Evolutionary conservation across 2,113 vertebrate species (phyloP).

Genomic region (human): DNA sequence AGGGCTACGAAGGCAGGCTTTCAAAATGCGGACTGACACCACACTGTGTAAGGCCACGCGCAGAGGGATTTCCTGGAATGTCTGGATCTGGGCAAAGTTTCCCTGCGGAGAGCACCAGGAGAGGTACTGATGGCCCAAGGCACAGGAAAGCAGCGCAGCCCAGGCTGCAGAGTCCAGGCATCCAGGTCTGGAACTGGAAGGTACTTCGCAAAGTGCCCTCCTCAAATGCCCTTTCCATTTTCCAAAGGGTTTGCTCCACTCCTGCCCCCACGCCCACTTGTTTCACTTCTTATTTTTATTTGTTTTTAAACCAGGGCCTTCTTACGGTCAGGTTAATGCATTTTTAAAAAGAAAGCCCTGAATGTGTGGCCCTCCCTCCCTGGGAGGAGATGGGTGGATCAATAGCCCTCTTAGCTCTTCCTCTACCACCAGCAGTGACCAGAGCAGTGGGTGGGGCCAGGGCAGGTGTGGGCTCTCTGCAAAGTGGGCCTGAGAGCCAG

Average conservation of each 20-base stretch:
- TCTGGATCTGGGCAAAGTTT: not conserved
- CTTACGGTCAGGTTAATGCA: conserved; percentile 65
- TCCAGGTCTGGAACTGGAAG: not conserved
- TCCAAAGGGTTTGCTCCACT: not conserved
- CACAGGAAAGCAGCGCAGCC: fast-evolving
- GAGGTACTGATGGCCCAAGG: not conserved
- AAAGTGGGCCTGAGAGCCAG: not conserved
- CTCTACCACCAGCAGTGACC: not conserved
- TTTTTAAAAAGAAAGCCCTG: conserved; percentile 67
- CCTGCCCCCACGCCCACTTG: not conserved
- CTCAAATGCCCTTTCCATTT: not conserved
- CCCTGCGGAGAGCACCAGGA: not conserved
- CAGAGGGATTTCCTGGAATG: not conserved
- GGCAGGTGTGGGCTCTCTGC: not conserved
- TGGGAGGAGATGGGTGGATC: not conserved
- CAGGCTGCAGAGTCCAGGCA: not conserved
- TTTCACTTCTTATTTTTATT: conserved; percentile 51
- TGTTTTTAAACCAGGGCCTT: conserved; percentile 53
- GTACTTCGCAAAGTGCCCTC: not conserved
- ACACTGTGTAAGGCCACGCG: no score
- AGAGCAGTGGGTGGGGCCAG: not conserved
- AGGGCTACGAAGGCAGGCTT: not conserved
- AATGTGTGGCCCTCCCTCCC: not conserved
- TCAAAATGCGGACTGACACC: fast-evolving
- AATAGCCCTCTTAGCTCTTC: not conserved